Evolutionary conservation across 2,113 vertebrate genomes (phyloP).

Genomic region (Ailurus styani): DNA sequence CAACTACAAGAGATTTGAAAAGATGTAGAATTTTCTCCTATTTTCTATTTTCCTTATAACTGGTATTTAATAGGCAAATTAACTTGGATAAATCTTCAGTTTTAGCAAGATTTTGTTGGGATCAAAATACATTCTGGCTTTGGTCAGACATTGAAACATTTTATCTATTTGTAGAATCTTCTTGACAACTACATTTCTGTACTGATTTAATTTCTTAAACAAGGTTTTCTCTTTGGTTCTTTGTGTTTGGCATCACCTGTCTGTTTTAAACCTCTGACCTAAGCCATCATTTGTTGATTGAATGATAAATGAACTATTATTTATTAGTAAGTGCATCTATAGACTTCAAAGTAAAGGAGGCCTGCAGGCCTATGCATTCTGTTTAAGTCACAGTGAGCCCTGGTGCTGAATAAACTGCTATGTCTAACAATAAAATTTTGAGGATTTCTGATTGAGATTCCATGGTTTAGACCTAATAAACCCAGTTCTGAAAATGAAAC

Average conservation of each 20-base stretch:
- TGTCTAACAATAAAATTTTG: neutral
- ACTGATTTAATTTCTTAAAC: slow-evolving; percentile 15
- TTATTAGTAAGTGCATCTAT: slow-evolving; percentile 47
- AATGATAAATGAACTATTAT: slow-evolving; percentile 49
- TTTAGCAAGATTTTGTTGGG: slow-evolving; percentile 29
- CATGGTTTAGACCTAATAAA: neutral
- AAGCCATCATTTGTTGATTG: slow-evolving; percentile 23
- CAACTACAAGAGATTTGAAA: slow-evolving; percentile 66
- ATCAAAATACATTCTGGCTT: neutral
- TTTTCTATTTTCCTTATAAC: slow-evolving; percentile 27
- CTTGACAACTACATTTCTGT: neutral
- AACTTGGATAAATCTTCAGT: slow-evolving; percentile 12
- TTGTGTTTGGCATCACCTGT: slow-evolving; percentile 44
- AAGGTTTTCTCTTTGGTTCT: neutral
- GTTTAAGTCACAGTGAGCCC: slow-evolving; percentile 28
- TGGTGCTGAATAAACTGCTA: neutral
- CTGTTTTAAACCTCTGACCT: slow-evolving; percentile 38
- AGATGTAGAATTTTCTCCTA: slow-evolving; percentile 51
- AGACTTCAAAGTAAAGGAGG: slow-evolving; percentile 22
- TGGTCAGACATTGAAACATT: neutral
- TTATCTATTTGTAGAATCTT: neutral
- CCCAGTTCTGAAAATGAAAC: slow-evolving; percentile 44
- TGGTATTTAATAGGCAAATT: slow-evolving; percentile 52
- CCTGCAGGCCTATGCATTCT: neutral
- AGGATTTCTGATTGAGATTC: slow-evolving; percentile 8